Evolutionary conservation across 2,113 vertebrate genomes (phyloP), one percentile per base, ranked within the genome.

Genomic region (Chitala chitala): DNA sequence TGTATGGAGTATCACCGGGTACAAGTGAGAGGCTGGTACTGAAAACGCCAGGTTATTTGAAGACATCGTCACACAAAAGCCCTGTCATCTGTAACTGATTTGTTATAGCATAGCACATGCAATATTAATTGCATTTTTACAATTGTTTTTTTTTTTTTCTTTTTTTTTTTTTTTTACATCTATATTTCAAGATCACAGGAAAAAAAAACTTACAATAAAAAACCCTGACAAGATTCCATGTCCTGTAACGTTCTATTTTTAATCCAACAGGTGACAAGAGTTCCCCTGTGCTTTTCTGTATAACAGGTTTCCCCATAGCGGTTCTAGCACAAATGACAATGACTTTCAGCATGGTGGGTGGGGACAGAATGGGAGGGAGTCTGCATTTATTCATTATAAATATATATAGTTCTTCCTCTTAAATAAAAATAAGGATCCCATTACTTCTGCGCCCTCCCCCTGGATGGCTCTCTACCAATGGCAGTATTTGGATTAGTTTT

Each of bases 341-440:
- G 40, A 55, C 36, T 48, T 46, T 61, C 54, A 48, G 71, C 71
- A 59, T 59, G 40, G 56, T 33, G 38, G 50, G 33, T 20, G 38
- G n/a, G 10, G 10, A 33, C 20, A 7, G 20, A 26, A 33, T 15
- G 20, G 22, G 36, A 75, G 73, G n/a, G 38, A 77, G 78, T 81
- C 78, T 75, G 71, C 51, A 68, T 26, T 56, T 46, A 65, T 76
- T 65, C 56, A 76, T 86, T 91, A 93, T 89, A 93, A 94, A 72
- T 72, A 72, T 72, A 94, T 90, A 91, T 89, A 70, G 74, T 79
- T 59, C 26, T 44, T 59, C 54, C 22, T 72, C 77, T 87, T 91
- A 89, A 87, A 90, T 86, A 89, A 87, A 86, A 85, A 72, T 46
- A 61, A 55, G 84, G 80, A 83, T 86, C 89, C 87, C 88, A 80